Base-by-base conservation (phyloP, 2,113 vertebrate species). In the Podarcis cretensis region DNA sequence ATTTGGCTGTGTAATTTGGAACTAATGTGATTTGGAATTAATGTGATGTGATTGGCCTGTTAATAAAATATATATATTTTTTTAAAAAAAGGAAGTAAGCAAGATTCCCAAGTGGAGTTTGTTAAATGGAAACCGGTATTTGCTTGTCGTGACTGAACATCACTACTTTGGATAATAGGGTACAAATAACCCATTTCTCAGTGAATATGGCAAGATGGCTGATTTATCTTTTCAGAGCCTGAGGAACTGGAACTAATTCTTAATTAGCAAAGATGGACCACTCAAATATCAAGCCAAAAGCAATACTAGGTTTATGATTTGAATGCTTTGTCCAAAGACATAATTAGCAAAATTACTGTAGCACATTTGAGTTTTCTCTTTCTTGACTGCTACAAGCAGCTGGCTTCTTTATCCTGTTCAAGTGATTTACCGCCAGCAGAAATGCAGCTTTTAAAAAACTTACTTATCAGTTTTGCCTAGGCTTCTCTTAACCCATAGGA, bases 221-320 rank as follows among this genome's bases (percentile, higher is more conserved):
- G 1, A 79, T 89, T 5, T 0, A 66, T 90, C 92, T 93, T 90
- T 54, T 78, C 89, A 82, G 54, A 77, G 86, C 37, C 2, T 14
- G 7, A 63, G 54, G 77, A 76, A 76, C 18, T 81, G 40, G 16
- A 85, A 2, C 6, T 83, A 65, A 32, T 85, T 81, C 76, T 90
- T 90, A 84, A 84, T 93, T 91, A 78, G 35, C 85, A 73, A 89
- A 77, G 85, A 92, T 40, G 84, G 1, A 75, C 57, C 75, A 80
- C 78, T 68, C 27, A 86, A 54, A 48, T 10, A 83, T 71, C n/a
- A 83, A 5, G 48, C 16, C 48, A 83, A n/a, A 43, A 87, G 65
- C 59, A 23, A 69, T 48, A 87, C 68, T 25, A 90, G 0, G 7
- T 89, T 90, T 74, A 80, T 40, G 71, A 83, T 81, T 92, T 89